Conservation (phyloP, 2,888 invertebrate genomes). For the Oasisia sp. region DNA sequence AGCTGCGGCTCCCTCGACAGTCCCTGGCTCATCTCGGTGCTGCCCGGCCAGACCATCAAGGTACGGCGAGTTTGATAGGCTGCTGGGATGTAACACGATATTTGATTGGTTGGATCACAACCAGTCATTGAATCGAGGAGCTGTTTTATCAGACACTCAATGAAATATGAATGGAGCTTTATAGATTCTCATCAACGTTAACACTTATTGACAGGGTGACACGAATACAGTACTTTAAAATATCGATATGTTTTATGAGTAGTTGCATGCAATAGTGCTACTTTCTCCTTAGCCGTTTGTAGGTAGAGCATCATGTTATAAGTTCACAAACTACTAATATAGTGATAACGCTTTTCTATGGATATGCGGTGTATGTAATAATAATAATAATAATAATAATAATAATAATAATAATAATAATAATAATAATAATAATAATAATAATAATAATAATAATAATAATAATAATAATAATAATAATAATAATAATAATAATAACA, state of each 20-base stretch:
- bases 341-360: no score
- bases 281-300: no score
- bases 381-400: no score
- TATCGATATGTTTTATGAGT: not conserved
- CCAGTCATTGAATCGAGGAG: not conserved
- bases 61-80: not conserved
- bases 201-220: not conserved
- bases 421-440: no score
- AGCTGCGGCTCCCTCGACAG: conserved; percentile 26
- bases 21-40: conserved; percentile 29
- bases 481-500: no score
- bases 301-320: no score
- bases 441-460: no score
- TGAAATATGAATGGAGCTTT: not conserved
- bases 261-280: not conserved
- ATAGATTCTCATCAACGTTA: not conserved
- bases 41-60: conserved; percentile 30
- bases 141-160: not conserved
- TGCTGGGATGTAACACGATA: not conserved
- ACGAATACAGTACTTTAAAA: not conserved
- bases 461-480: no score
- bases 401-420: no score
- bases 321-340: no score
- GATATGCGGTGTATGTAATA: no score
- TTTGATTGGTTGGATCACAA: not conserved